Evolutionary conservation across 1,140 invertebrate species (phyloP).

Genomic region (Drosophila mayri): DNA sequence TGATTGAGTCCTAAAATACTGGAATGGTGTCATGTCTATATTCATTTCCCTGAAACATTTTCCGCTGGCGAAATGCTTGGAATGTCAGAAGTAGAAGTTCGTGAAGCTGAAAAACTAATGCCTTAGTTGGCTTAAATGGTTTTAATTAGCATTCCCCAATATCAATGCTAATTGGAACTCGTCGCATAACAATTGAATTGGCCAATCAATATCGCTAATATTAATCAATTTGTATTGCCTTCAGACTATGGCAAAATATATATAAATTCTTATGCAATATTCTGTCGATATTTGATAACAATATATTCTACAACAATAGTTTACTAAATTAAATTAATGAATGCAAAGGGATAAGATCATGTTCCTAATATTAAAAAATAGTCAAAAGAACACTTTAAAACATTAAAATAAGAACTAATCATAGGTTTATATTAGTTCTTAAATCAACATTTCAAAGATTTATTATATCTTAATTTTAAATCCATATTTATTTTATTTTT

Average conservation of each 20-base stretch:
- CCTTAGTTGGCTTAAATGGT: slow-evolving; percentile 28
- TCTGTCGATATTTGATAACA: neutral
- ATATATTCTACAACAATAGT: neutral
- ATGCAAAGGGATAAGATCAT: neutral
- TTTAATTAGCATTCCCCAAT: slow-evolving; percentile 22
- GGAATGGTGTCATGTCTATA: slow-evolving; percentile 22
- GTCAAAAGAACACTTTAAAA: neutral
- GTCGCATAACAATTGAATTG: slow-evolving; percentile 21
- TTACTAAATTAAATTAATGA: neutral
- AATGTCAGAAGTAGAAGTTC: neutral
- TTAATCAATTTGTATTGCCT: slow-evolving; percentile 40
- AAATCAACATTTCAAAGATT: neutral
- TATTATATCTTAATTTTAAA: neutral
- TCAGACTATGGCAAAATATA: slow-evolving; percentile 1
- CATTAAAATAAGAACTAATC: too few relatives aligned
- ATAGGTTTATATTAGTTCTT: neutral
- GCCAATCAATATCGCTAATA: slow-evolving; percentile 26
- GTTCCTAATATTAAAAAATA: neutral
- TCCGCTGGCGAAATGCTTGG: neutral
- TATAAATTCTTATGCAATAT: slow-evolving; percentile 4
- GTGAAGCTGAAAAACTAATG: slow-evolving; percentile 13
- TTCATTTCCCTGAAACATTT: neutral
- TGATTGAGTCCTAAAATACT: slow-evolving; percentile 15
- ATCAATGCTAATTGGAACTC: slow-evolving; percentile 17
- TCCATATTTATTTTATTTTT: neutral